Base-by-base conservation (phyloP, 2,888 invertebrate species). In the Andrena fulva region DNA sequence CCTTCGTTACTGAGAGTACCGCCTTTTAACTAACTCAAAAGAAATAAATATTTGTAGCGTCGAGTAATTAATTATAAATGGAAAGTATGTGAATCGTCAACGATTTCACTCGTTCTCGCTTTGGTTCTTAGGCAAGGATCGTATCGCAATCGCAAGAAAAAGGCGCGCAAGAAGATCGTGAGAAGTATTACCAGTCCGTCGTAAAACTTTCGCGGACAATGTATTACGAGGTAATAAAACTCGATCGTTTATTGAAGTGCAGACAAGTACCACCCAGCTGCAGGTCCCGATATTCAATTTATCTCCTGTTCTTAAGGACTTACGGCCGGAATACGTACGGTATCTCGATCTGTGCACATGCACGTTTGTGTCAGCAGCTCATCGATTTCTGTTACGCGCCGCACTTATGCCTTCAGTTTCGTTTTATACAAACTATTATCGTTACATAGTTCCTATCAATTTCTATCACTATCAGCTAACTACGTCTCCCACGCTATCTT, bases 121-220 rank as follows among this genome's bases (percentile, higher is more conserved):
- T 59, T 50, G 10, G 29, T 27, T 67, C 27, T 1, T 2, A 4
- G 2, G 1, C 16, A 16, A 71, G 54, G n/a, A 48, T 33, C 24
- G 24, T 2, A 56, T 16, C 12, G 3, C 7, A 24, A 10, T 12
- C 2, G 42, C 31, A 33, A 24, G 31, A 64, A 59, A 42, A 42
- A 29, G 5, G 20, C 31, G 16, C 4, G n/a, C 5, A n/a, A 20
- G 24, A 63, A n/a, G 16, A 68, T 72, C 7, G 64, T 29, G 52
- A 27, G 59, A 79, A 77, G 78, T 85, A 84, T 84, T 77, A 79
- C 71, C 74, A 76, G 76, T 64, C 33, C 16, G 48, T 64, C 67
- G 50, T 75, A 63, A 70, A 75, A 75, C 10, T 60, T 62, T 24
- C 54, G 29, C 50, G 33, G 50, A 66, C 31, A 63, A 77, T 69